Evolutionary conservation across 2,113 vertebrate species (phyloP), one percentile per base, ranked within the genome.

Genomic region (Clarias gariepinus): DNA sequence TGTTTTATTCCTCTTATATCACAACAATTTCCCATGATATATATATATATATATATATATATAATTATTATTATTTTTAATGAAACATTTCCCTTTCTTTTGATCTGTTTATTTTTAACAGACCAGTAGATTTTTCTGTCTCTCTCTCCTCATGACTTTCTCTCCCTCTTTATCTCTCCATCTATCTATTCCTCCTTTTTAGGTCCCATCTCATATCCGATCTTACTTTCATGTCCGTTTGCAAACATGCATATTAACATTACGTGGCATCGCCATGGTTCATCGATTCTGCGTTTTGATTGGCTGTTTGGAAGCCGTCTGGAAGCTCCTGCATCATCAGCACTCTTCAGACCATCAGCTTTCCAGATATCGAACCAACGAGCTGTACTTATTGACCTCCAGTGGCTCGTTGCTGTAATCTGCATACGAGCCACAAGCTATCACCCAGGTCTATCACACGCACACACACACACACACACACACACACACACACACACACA

Each of bases 301-400:
- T 86, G 77, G 85, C 55, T 52, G 85, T 71, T 52, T 61, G 55
- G n/a, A 57, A 66, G 76, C 47, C 41, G 41, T 5, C 8, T 16
- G 41, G 81, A 33, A 57, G 57, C 64, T 81, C 60, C 55, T 73
- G 78, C 66, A 61, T 90, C 78, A 87, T 91, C 87, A 89, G 89
- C 90, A 88, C 52, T 61, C 73, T 84, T 89, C 90, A 90, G 88
- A 88, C 89, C 86, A 90, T 90, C 76, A 1, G 23, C 85, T 86
- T 85, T 89, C 89, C 77, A 90, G 90, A 89, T 90, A 90, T 91
- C 85, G 84, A 92, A 86, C 58, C 81, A 83, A 85, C 71, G 33
- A 88, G 84, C 87, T 76, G 86, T 83, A 89, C 28, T 77, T 79
- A 83, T 87, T 85, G 81, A 86, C 64, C 79, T 74, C 60, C 82